Evolutionary conservation across 2,113 vertebrate genomes (phyloP).

Genomic region (Gnathonemus echidnorhynchus): DNA sequence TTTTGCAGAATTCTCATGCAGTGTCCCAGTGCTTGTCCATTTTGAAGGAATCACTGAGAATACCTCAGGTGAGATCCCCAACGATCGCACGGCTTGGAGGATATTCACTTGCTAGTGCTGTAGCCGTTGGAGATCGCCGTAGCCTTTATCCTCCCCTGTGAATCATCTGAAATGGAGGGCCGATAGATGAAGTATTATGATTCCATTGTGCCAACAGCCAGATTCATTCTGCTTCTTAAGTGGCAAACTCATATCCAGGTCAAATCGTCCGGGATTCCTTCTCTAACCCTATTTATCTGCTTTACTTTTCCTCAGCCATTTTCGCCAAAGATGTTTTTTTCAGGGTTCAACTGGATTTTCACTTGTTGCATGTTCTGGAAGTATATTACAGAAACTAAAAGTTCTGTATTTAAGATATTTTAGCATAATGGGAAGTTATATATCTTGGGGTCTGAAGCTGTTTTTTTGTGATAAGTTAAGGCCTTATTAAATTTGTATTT

Average conservation of each 20-base stretch:
- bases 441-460: not conserved
- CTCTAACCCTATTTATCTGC: not conserved
- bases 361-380: not conserved
- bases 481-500: slow-evolving; percentile 8
- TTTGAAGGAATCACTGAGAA: slow-evolving; percentile 5
- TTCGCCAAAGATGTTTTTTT: not conserved
- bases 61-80: not conserved
- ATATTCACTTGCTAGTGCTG: not conserved
- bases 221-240: not conserved
- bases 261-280: not conserved
- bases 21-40: not conserved
- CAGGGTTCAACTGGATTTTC: not conserved
- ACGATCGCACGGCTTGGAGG: not conserved
- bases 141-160: not conserved
- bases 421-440: not conserved
- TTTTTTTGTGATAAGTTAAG: not conserved
- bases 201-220: not conserved
- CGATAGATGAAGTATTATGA: slow-evolving; percentile 4
- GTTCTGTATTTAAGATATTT: slow-evolving; percentile 5
- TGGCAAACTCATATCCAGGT: not conserved
- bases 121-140: not conserved
- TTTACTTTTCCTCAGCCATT: not conserved
- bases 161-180: not conserved
- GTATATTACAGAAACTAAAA: not conserved
- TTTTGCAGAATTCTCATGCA: not conserved